A percentile compares a stretch with the other conserved stretches of the same genome.
These are phyloP conservation scores for Argynnis bischoffii DNA, from an alignment of 2,888 invertebrate genomes.

Conservation along the genomic window DNA sequence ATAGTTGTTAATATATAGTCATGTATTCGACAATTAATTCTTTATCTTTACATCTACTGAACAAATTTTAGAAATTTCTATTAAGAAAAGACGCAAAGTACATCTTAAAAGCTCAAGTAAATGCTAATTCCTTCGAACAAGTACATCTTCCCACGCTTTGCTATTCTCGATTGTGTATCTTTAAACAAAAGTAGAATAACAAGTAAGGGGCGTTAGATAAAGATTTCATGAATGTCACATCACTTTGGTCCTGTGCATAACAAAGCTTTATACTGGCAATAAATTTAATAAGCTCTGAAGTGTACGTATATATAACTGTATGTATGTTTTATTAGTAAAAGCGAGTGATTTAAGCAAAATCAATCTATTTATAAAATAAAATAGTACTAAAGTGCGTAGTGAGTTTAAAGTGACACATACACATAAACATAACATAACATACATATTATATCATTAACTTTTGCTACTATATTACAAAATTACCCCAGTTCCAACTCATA, in stretches of 20 bases:
- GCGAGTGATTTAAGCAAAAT: too few relatives aligned
- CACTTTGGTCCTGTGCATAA: neutral
- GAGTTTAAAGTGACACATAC: too few relatives aligned
- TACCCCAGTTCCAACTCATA: too few relatives aligned
- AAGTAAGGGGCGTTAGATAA: slow-evolving; percentile 21
- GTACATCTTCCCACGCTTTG: slow-evolving; percentile 21
- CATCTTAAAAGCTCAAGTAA: neutral
- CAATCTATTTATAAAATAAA: too few relatives aligned
- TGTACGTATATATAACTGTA: neutral
- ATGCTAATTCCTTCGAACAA: slow-evolving; percentile 13
- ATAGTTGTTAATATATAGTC: too few relatives aligned
- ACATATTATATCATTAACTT: neutral
- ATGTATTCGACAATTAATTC: too few relatives aligned
- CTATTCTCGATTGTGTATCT: slow-evolving; percentile 14
- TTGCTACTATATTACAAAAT: neutral
- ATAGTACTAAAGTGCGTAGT: too few relatives aligned
- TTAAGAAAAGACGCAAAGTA: neutral
- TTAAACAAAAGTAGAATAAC: slow-evolving; percentile 25
- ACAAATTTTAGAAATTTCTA: too few relatives aligned
- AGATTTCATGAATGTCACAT: slow-evolving; percentile 13
- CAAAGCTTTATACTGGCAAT: neutral
- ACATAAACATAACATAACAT: too few relatives aligned
- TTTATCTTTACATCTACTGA: too few relatives aligned
- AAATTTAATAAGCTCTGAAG: neutral
- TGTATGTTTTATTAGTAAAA: too few relatives aligned